Conservation (phyloP, 2,113 vertebrate genomes). For the Donacobius atricapilla region DNA sequence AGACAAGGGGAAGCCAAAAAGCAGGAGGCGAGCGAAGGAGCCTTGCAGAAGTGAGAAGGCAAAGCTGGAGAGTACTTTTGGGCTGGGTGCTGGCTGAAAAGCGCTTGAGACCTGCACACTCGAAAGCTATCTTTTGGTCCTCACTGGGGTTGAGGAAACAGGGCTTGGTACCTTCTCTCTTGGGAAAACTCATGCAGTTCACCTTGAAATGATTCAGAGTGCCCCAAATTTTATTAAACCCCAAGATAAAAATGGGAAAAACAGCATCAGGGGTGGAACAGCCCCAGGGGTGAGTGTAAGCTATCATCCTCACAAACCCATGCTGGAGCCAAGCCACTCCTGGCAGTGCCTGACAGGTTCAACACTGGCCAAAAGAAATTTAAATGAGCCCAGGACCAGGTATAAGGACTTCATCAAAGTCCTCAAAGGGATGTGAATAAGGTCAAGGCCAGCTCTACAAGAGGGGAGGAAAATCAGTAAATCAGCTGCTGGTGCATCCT, state of each 20-base stretch:
- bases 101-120: background rate
- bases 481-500: background rate
- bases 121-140: background rate
- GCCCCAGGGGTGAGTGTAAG: background rate
- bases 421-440: background rate
- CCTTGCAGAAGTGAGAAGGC: background rate
- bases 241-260: background rate
- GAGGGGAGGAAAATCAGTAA: background rate
- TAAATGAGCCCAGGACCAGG: background rate
- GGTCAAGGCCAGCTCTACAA: background rate
- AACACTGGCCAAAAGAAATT: background rate
- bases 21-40: background rate
- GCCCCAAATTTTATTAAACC: background rate
- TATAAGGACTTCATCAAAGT: background rate
- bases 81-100: background rate
- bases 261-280: background rate
- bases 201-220: background rate
- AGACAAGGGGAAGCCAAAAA: background rate
- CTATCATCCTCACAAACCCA: background rate
- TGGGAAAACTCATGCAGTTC: background rate
- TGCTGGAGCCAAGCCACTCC: background rate
- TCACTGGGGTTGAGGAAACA: background rate
- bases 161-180: background rate
- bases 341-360: background rate
- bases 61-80: background rate